These are phyloP conservation scores for Solen grandis DNA, from an alignment of 1,140 invertebrate genomes.

Conservation along the genomic window DNA sequence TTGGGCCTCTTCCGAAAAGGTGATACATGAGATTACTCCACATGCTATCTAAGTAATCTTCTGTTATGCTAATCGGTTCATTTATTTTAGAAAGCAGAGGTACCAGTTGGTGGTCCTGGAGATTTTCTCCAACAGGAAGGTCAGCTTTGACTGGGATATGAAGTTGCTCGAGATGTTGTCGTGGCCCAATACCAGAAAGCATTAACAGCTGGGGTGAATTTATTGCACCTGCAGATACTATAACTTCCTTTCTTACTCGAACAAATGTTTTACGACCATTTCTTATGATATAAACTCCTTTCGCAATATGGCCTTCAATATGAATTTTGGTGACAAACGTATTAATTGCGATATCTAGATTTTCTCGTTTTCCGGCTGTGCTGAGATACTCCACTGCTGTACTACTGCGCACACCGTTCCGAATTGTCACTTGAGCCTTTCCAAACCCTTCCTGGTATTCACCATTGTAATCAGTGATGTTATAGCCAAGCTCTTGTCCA, in stretches of 20 bases:
- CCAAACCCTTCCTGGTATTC: slow-evolving; percentile 19
- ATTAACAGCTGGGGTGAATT: slow-evolving; percentile 94
- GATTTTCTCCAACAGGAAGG: slow-evolving; percentile 21
- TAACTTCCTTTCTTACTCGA: slow-evolving; percentile 15
- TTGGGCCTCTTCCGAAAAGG: slow-evolving; percentile 4
- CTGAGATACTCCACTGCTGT: neutral
- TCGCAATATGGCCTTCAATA: slow-evolving; percentile 7
- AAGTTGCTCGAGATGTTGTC: slow-evolving; percentile 18
- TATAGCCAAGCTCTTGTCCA: slow-evolving; percentile 68
- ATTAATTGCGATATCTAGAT: slow-evolving; percentile 14
- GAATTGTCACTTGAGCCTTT: neutral
- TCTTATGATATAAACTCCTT: slow-evolving; percentile 13
- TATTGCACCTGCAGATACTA: slow-evolving; percentile 88
- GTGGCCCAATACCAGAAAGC: slow-evolving; percentile 92
- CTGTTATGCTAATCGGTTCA: neutral
- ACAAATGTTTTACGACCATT: slow-evolving; percentile 13
- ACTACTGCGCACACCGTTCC: neutral
- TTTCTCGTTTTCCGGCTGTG: neutral
- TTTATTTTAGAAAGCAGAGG: neutral
- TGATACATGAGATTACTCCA: neutral
- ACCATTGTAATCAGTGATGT: slow-evolving; percentile 73
- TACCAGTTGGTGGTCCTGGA: slow-evolving; percentile 2
- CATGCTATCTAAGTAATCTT: neutral
- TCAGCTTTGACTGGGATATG: slow-evolving; percentile 8
- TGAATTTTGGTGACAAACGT: slow-evolving; percentile 17